Conservation (phyloP, 2,113 vertebrate genomes). For the Megaceryle maxima region DNA sequence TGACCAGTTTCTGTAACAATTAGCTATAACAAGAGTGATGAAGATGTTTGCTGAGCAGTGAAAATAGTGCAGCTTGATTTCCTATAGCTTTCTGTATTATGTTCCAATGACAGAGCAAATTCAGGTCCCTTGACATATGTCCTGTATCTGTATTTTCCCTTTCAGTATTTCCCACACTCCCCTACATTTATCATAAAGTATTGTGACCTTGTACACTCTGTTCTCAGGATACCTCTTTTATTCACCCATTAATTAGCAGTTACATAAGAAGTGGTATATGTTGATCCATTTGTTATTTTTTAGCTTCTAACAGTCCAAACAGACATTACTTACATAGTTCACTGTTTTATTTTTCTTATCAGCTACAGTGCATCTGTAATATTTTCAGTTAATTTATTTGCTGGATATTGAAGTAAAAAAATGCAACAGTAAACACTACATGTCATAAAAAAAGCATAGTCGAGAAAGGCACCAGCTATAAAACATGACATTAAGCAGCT, state of each 20-base stretch:
- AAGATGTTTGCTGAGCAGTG: neutral
- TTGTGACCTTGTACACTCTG: neutral
- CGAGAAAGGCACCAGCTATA: slow-evolving; percentile 33
- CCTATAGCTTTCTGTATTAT: neutral
- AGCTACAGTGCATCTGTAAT: neutral
- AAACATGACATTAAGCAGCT: slow-evolving; percentile 52
- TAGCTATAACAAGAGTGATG: neutral
- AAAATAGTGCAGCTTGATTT: neutral
- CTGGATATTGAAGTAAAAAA: slow-evolving; percentile 17
- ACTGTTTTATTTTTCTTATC: slow-evolving; percentile 15
- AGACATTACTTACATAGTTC: neutral
- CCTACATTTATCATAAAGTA: no score
- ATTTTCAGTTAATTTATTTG: slow-evolving; percentile 42
- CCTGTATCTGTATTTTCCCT: neutral
- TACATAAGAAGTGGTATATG: neutral
- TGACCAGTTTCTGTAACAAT: neutral
- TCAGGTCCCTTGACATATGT: neutral
- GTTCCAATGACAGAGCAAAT: neutral
- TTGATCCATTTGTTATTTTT: neutral
- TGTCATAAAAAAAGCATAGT: slow-evolving; percentile 3
- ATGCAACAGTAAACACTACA: neutral
- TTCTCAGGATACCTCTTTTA: neutral
- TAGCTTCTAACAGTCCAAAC: neutral
- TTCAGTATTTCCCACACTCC: neutral
- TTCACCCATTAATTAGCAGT: neutral